A percentile compares a stretch with the other conserved stretches of the same genome.
Evolutionary conservation across 37 sponge, comb jelly and placozoan species (phyloP).

Genomic region (Chondrosia reniformis): DNA sequence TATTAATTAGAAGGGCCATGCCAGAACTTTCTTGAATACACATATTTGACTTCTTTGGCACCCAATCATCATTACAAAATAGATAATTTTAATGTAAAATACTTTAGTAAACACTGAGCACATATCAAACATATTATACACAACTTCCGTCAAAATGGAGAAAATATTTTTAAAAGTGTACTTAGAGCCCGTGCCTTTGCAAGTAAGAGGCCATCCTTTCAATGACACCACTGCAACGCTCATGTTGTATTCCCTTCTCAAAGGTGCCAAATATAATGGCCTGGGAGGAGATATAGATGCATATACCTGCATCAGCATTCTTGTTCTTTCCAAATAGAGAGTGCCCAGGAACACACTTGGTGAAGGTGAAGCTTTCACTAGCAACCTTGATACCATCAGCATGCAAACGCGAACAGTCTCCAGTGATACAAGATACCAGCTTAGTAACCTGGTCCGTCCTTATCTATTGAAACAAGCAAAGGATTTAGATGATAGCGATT

Average conservation of each 20-base stretch:
- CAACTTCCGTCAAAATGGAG: too few relatives aligned
- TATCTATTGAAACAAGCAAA: slow-evolving; percentile 60
- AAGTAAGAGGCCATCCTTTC: slow-evolving; percentile 73
- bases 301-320: slow-evolving; percentile 51
- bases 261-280: slow-evolving; percentile 62
- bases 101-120: too few relatives aligned
- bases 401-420: slow-evolving; percentile 36
- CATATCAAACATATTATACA: too few relatives aligned
- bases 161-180: too few relatives aligned
- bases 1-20: too few relatives aligned
- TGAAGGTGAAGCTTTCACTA: slow-evolving; percentile 42
- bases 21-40: too few relatives aligned
- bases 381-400: slow-evolving; percentile 53
- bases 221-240: slow-evolving; percentile 60
- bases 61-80: too few relatives aligned
- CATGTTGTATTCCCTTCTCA: slow-evolving; percentile 60
- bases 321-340: slow-evolving; percentile 55
- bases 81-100: too few relatives aligned
- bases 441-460: slow-evolving; percentile 38
- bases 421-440: slow-evolving; percentile 47
- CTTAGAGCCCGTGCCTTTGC: slow-evolving; percentile 28
- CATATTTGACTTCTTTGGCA: too few relatives aligned
- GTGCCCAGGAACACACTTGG: slow-evolving; percentile 27
- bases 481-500: too few relatives aligned
- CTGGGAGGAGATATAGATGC: slow-evolving; percentile 49